These are phyloP conservation scores for Antheraea pernyi DNA, from an alignment of 1,140 invertebrate species.

Conservation along the genomic window DNA sequence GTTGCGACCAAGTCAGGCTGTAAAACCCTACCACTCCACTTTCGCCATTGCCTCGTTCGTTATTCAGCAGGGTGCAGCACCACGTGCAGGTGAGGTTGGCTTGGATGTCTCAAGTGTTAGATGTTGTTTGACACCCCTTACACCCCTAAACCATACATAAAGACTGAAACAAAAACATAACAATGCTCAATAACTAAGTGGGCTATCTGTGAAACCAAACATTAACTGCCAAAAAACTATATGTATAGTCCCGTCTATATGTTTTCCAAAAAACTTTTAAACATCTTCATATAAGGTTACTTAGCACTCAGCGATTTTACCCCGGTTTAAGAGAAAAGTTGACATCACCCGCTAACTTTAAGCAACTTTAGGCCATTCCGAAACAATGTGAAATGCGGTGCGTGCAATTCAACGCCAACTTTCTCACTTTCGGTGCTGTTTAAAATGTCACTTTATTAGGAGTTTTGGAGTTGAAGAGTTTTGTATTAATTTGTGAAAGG, in stretches of 20 bases:
- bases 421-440: not conserved
- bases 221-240: not conserved
- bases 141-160: too few relatives aligned
- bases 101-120: too few relatives aligned
- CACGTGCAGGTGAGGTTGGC: too few relatives aligned
- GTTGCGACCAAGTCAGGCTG: too few relatives aligned
- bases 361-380: slow-evolving; percentile 25
- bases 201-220: too few relatives aligned
- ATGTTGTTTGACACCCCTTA: too few relatives aligned
- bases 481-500: not conserved
- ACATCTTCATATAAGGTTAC: slow-evolving; percentile 16
- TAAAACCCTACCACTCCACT: too few relatives aligned
- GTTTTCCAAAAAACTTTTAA: slow-evolving; percentile 1
- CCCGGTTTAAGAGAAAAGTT: slow-evolving; percentile 13
- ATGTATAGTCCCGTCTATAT: not conserved
- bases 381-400: slow-evolving; percentile 26
- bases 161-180: too few relatives aligned
- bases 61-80: too few relatives aligned
- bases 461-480: not conserved
- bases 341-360: slow-evolving; percentile 17
- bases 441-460: not conserved
- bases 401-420: slow-evolving; percentile 20
- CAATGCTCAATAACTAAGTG: too few relatives aligned
- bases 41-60: too few relatives aligned
- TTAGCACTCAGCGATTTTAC: slow-evolving; percentile 8